Evolutionary conservation across 2,797 vertebrate species (phyloP), one percentile per base, ranked within the genome.

Genomic region (Erpetoichthys calabaricus): DNA sequence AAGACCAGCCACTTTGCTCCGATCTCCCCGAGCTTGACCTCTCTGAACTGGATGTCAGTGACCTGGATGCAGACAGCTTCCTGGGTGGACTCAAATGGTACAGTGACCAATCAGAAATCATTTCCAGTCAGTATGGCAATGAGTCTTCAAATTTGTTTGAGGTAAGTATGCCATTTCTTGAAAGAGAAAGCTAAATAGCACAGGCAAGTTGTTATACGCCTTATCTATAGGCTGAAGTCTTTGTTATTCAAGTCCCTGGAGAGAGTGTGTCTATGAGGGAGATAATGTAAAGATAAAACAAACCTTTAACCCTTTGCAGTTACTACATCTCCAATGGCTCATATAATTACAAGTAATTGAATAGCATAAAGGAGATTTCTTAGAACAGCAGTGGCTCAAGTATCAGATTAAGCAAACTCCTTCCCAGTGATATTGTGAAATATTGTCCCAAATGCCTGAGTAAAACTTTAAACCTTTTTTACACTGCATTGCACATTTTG

Each of bases 11-110:
- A 77, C 91, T 98, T 77, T 98, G 94, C 75, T 91, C 95, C 56
- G 95, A 98, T 82, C 89, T 98, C 72, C 95, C 95, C 53, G 95
- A 98, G 85, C 94, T 98, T 63, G 95, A 98, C 82, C 94, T 98
- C 65, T 98, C 94, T 45, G 95, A 98, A 86, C 86, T 98, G 70
- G 95, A 97, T 70, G 95, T 98, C 78, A 97, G 94, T 0, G 95
- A 98, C 82, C 87, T 98, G 78, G 93, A 98, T n/a, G 89, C 94
- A 1, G 94, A 98, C 80, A 90, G 89, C 75, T 98, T 98, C 80
- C 80, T 98, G 73, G 94, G 93, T 51, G 95, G 95, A 76, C 90
- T 98, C 80, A 98, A 98, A 81, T 98, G 95, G 95, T 98, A 97
- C 87, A 98, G 89, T 3, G 95, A 98, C 90, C 95, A 98, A 88